Evolutionary conservation across 2,888 invertebrate species (phyloP), one percentile per base, ranked within the genome.

Genomic region (Nasonovia ribisnigri): DNA sequence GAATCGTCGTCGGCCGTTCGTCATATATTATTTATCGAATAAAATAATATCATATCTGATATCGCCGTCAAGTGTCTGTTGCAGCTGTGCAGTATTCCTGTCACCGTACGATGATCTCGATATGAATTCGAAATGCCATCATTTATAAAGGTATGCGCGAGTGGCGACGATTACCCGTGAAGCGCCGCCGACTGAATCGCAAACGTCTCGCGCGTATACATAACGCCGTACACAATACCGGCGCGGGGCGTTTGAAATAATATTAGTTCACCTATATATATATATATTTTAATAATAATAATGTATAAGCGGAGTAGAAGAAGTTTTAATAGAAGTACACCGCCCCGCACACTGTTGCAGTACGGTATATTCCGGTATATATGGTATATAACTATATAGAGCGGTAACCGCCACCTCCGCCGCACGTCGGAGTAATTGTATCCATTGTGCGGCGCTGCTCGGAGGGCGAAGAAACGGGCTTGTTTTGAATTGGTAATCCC

Each of bases 401-500:
- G 67, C 20, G 36, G 77, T 77, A 77, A 77, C 77, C 77, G 77
- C 36, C 77, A 42, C 48, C 24, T 36, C 90, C 48, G 36, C 90
- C 48, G 11, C 77, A 42, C 77, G 51, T 87, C 60, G 87, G 36
- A 67, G 88, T 88, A 88, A 88, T 88, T 92, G 88, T 92, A 88
- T 54, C 88, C 77, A 51, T 77, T 51, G 92, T 54, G 48, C 13
- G 43, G 42, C 57, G 16, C 1, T n/a, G 48, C 10, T 48, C 11
- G 77, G 48, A 26, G 48, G 88, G 29, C 46, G 91, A 92, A 86
- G 87, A 87, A 92, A 88, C 67, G 92, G 88, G 92, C 77, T 92
- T 88, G 92, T 92, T 92, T 92, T 88, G 88, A 92, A 92, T 92
- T 92, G 88, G 92, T 92, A 92, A 92, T 92, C 88, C 43, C 88